These are phyloP conservation scores for Holacanthus passer DNA, from an alignment of 2,113 vertebrate genomes.

Conservation along the genomic window DNA sequence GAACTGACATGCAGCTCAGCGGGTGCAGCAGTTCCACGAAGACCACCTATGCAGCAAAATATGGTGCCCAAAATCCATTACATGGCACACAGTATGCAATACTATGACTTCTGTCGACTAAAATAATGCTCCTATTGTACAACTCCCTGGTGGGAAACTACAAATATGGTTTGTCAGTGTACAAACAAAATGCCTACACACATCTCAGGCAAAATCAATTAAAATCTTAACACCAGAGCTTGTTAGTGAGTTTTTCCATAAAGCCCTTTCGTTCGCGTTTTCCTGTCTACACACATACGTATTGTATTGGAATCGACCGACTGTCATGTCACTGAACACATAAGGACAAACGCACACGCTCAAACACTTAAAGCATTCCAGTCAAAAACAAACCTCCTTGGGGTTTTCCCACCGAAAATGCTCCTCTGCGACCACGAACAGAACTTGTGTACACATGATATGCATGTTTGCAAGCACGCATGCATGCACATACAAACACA, in stretches of 20 bases:
- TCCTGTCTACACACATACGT: not conserved
- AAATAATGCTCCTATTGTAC: not conserved
- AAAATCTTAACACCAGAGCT: not conserved
- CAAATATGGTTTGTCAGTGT: not conserved
- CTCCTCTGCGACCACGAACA: slow-evolving; percentile 3
- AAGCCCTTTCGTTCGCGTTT: not conserved
- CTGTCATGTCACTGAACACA: not conserved
- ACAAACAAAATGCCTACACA: not conserved
- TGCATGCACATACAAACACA: slow-evolving; percentile 24
- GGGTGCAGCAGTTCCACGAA: not conserved
- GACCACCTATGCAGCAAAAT: slow-evolving; percentile 18
- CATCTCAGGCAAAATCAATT: not conserved
- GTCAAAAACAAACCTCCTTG: slow-evolving; percentile 15
- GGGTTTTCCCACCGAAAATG: slow-evolving; percentile 4
- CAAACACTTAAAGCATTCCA: not conserved
- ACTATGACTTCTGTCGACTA: not conserved
- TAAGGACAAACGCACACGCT: not conserved
- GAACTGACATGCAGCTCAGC: not conserved
- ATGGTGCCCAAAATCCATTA: not conserved
- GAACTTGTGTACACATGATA: slow-evolving; percentile 18
- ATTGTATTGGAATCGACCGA: not conserved
- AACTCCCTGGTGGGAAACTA: not conserved
- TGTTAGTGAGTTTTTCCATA: not conserved
- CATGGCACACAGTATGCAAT: not conserved
- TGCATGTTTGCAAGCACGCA: slow-evolving; percentile 26